These are phyloP conservation scores for Cygnus olor DNA, from an alignment of 2,797 vertebrate species.

Conservation along the genomic window DNA sequence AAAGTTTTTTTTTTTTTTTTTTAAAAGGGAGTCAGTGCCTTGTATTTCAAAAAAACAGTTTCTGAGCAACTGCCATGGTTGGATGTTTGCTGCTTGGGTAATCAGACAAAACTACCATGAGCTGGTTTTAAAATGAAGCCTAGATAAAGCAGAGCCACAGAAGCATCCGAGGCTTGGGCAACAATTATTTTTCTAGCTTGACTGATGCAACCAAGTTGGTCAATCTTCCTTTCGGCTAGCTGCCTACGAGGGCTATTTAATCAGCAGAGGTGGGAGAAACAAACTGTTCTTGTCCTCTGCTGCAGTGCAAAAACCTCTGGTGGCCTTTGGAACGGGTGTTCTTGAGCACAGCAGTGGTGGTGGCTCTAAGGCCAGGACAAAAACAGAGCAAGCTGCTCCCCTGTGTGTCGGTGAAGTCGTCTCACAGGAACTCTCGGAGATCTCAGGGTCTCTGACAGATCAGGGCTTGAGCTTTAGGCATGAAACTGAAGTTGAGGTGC, in stretches of 20 bases:
- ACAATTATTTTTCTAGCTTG: conserved; percentile 5
- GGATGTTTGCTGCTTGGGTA: conserved; percentile 30
- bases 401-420: not conserved
- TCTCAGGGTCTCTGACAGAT: not conserved
- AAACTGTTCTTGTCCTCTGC: not conserved
- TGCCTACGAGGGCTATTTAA: not conserved
- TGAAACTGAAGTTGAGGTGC: not conserved
- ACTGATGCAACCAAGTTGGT: conserved; percentile 19
- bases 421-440: not conserved
- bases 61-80: not conserved
- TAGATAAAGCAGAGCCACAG: conserved; percentile 21
- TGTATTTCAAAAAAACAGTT: not conserved
- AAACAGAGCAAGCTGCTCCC: not conserved
- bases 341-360: fast-evolving
- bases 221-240: not conserved
- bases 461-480: not conserved
- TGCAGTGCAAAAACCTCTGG: fast-evolving
- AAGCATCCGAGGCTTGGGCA: conserved; percentile 20
- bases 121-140: not conserved
- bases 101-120: not conserved
- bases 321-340: not conserved
- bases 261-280: not conserved
- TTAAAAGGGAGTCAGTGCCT: not conserved
- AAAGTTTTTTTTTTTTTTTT: not conserved
- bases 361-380: not conserved